Evolutionary conservation across 2,797 vertebrate genomes (phyloP).

Genomic region (Oophaga sylvatica): DNA sequence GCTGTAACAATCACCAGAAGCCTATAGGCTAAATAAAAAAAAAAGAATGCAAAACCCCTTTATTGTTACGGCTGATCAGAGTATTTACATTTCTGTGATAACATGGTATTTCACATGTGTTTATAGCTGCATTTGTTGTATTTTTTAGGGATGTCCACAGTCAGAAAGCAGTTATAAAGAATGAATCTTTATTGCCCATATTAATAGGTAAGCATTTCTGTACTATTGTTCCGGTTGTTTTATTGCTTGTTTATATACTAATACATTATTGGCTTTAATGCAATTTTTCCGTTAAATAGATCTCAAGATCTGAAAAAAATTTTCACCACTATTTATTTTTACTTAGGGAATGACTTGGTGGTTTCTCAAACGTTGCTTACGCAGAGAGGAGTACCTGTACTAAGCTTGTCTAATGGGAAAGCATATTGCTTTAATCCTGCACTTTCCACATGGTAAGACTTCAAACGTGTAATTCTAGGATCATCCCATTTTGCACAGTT

Average conservation of each 20-base stretch:
- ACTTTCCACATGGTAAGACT: slow-evolving; percentile 89
- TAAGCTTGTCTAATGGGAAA: slow-evolving; percentile 92
- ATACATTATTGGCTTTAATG: background rate
- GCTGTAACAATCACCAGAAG: no score
- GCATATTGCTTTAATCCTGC: slow-evolving; percentile 92
- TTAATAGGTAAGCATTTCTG: slow-evolving; percentile 82
- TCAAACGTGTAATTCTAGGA: background rate
- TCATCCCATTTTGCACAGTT: no score
- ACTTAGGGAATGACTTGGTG: slow-evolving; percentile 83
- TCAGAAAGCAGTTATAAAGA: slow-evolving; percentile 87
- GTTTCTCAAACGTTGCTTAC: slow-evolving; percentile 93
- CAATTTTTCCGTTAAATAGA: background rate
- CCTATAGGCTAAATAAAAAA: no score
- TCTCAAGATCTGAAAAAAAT: no score
- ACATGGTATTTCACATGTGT: background rate
- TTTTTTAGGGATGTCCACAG: slow-evolving; percentile 89
- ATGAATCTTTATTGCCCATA: slow-evolving; percentile 88
- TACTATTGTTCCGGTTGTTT: background rate
- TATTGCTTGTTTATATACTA: background rate
- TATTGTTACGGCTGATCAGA: no score
- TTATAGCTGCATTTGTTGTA: background rate
- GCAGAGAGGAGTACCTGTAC: slow-evolving; percentile 90
- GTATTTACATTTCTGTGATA: background rate
- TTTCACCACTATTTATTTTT: background rate
- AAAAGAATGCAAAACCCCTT: no score